phyloP scores from a whole-genome alignment of 2,888 invertebrate species.

The Pristionchus japonicus region DNA sequence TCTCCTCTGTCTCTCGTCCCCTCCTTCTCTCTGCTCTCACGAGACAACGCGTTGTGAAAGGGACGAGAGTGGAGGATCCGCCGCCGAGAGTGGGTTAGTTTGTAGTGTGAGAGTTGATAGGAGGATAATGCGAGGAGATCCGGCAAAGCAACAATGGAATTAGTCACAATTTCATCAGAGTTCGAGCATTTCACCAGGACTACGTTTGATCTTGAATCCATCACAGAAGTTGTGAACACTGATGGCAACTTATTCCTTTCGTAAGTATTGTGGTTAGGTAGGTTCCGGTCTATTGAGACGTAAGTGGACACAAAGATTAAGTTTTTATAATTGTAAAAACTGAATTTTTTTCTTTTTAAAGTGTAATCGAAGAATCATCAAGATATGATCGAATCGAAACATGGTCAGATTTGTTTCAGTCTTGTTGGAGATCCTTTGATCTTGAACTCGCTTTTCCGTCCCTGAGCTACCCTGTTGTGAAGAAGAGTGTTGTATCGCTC shows the following conservation, averaged over 20 bases:
- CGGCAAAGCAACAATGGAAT: background rate
- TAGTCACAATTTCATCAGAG: background rate
- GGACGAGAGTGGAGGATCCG: background rate
- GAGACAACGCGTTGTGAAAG: background rate
- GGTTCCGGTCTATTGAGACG: no score
- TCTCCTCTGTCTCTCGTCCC: background rate
- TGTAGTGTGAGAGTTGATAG: background rate
- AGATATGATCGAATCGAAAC: no score
- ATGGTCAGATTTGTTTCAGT: no score
- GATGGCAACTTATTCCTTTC: no score
- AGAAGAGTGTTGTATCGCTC: background rate
- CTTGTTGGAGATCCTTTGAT: no score
- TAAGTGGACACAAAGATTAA: no score
- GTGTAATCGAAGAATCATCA: no score
- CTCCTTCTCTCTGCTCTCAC: background rate
- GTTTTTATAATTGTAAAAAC: no score
- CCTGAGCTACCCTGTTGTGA: background rate
- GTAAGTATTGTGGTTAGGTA: no score
- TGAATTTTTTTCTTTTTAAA: no score
- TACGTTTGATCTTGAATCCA: background rate
- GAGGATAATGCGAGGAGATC: background rate
- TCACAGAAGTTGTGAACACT: no score
- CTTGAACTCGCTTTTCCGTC: no score
- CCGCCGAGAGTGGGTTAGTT: conserved; percentile 26
- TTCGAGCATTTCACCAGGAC: background rate